Conservation (phyloP, 2,888 invertebrate genomes). For the Aproaerema taeniolella region DNA sequence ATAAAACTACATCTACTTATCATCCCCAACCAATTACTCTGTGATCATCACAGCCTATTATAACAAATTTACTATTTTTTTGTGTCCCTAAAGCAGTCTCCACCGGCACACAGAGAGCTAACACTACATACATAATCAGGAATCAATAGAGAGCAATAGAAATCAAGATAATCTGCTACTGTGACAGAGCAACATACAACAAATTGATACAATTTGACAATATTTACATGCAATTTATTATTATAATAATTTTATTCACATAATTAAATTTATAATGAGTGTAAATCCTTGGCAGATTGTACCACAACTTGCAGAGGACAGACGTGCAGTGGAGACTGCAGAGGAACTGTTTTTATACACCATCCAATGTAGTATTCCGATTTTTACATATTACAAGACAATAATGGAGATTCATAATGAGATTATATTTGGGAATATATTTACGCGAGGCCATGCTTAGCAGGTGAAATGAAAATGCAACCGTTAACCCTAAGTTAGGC, state of each 20-base stretch:
- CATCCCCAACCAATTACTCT: constrained; percentile 25
- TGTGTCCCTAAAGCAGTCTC: constrained; percentile 45
- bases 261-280: constrained; percentile 6
- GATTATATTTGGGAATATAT: constrained; percentile 62
- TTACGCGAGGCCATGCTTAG: constrained; percentile 68
- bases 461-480: constrained; percentile 69
- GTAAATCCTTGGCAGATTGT: constrained; percentile 10
- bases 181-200: constrained; percentile 3
- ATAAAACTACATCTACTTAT: constrained; percentile 41
- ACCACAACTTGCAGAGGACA: background rate
- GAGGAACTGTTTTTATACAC: constrained; percentile 48
- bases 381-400: constrained; percentile 57
- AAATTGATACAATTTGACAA: constrained; percentile 12
- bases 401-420: constrained; percentile 70
- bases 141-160: constrained; percentile 17
- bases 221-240: constrained; percentile 9
- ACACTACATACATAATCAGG: constrained; percentile 8
- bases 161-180: constrained; percentile 5
- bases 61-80: constrained; percentile 67
- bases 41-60: constrained; percentile 43
- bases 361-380: constrained; percentile 66
- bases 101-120: constrained; percentile 21
- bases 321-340: constrained; percentile 19
- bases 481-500: constrained; percentile 63
- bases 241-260: constrained; percentile 9